Base-by-base conservation (phyloP, 2,113 vertebrate species). In the Bostrychus sinensis region DNA sequence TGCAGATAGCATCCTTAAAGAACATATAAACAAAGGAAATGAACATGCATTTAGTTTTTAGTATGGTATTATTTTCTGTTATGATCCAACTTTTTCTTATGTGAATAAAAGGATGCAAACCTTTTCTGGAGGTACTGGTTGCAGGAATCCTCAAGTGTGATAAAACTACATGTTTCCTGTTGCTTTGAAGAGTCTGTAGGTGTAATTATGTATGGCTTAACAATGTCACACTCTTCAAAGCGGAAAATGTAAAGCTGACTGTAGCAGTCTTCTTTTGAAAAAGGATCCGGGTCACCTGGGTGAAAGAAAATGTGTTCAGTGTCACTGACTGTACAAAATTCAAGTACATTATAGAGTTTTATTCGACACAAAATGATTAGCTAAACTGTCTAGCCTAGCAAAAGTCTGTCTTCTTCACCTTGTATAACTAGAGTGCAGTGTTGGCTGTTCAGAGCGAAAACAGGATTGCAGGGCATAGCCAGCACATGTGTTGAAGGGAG, bases 361-460 rank as follows among this genome's bases (percentile, higher is more conserved):
- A 13, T 14, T 13, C 17, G 3, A 45, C 4, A 20, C 12, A 25
- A 22, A 65, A 46, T n/a, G 1, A 20, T 11, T 9, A 5, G 13
- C 2, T 43, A 4, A 5, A 14, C 22, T 2, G 13, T 12, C 23
- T 26, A 32, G n/a, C 16, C 2, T 16, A 41, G 42, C 14, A 17
- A 7, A 53, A 7, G 9, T 17, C 4, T 32, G 2, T 64, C 13
- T 62, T 25, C 8, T 23, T 63, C 76, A 96, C 95, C 95, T 88
- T 65, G 81, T 69, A 96, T 88, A 50, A 94, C 85, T 60, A 96
- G 82, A 50, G 62, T 87, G 1, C 86, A 82, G 3, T 84, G 89
- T 9, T 62, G 61, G 28, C 14, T 25, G 43, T 93, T 91, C 54
- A 96, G 61, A 0, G 51, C 51, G 45, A 91, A 95, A 56, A 95